Evolutionary conservation across 2,888 invertebrate species (phyloP), one percentile per base, ranked within the genome.

Genomic region (Eretmocerus hayati): DNA sequence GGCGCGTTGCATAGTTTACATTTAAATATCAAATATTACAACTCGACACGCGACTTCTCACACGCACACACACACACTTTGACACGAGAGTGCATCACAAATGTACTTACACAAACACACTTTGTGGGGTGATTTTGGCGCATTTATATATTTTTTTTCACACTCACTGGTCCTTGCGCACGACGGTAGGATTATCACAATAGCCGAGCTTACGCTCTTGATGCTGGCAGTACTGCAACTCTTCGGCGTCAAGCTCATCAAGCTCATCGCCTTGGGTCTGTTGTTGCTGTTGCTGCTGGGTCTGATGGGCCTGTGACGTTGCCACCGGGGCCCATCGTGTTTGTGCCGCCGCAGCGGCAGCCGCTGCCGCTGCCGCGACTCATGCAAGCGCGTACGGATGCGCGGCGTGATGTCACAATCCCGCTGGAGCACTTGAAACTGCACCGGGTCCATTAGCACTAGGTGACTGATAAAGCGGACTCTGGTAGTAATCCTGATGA

Each of bases 361-460:
- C 57, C 23, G 55, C 54, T 39, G 58, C 59, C 43, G 59, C 59
- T 43, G 63, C 64, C 55, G 64, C 66, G 73, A 72, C 80, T 87
- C 89, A 90, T 79, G 89, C 88, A 76, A 89, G 77, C 62, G 90
- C 89, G 70, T 90, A 90, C 54, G 68, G 69, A 58, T 71, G 69
- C 5, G 65, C 58, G 56, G 71, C 71, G 67, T 69, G 71, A 77
- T 90, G 90, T 90, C 90, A 90, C 89, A 90, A 90, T 73, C 87
- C 86, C 71, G 88, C 84, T n/a, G 20, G 53, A 32, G 5, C 30
- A 46, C 18, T n/a, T n/a, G 38, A 35, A 15, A 38, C 54, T 6
- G 56, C 55, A n/a, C 56, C 57, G 20, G 41, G 22, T 16, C 20
- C 18, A 43, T 40, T 48, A 81, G 46, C 20, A 45, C n/a, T n/a